Conservation (phyloP, 2,888 invertebrate species). For the Pammene aurita region DNA sequence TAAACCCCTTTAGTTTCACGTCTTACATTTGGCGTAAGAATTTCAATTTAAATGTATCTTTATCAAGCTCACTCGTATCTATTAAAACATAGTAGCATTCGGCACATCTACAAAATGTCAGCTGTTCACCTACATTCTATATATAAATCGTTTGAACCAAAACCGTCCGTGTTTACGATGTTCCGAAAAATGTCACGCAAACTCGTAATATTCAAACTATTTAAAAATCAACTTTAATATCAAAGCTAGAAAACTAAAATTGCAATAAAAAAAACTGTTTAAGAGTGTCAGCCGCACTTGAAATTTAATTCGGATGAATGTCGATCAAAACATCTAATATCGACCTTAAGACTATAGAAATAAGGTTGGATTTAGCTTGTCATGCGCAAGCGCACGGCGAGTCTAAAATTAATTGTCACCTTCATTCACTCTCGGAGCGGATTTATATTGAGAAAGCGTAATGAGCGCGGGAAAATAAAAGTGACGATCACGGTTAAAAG, state of each 20-base stretch:
- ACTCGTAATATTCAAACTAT: neutral
- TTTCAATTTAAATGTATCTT: too few relatives aligned
- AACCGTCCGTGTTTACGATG: conserved; percentile 3
- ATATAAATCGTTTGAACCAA: conserved; percentile 4
- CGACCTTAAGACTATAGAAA: neutral
- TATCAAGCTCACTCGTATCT: too few relatives aligned
- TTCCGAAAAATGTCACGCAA: neutral
- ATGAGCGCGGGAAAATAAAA: neutral
- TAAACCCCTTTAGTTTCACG: too few relatives aligned
- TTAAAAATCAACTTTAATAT: neutral
- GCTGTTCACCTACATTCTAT: conserved; percentile 5
- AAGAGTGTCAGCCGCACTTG: neutral
- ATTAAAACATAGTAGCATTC: too few relatives aligned
- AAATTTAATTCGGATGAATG: neutral
- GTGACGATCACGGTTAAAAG: neutral
- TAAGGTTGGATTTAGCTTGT: neutral
- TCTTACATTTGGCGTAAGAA: too few relatives aligned
- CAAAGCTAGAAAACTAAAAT: neutral
- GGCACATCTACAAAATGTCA: neutral
- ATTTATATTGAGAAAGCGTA: conserved; percentile 4
- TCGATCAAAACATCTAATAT: neutral
- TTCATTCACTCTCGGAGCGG: neutral
- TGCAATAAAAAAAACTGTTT: neutral
- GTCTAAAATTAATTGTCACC: conserved; percentile 19
- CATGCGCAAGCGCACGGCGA: neutral